phyloP scores from a whole-genome alignment of 2,888 invertebrate species.

The Phaonia tiefii region DNA sequence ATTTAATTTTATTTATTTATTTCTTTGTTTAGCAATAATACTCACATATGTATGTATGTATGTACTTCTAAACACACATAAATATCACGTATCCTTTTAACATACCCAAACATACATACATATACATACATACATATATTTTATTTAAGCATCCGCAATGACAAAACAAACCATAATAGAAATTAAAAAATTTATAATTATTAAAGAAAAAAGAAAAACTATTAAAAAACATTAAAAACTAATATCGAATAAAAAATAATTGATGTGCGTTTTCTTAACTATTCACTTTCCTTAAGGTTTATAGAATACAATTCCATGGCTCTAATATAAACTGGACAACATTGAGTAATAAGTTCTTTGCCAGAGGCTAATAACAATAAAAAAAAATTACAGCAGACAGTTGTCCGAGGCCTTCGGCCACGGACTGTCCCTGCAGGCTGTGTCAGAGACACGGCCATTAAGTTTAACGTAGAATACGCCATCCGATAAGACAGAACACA shows the following conservation, averaged over 20 bases:
- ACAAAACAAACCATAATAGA: slow-evolving; percentile 5
- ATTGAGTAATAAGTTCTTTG: slow-evolving; percentile 45
- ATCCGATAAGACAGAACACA: too few relatives aligned
- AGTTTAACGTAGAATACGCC: too few relatives aligned
- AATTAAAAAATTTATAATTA: slow-evolving; percentile 37
- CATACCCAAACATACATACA: slow-evolving; percentile 10
- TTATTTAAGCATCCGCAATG: slow-evolving; percentile 24
- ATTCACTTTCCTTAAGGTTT: too few relatives aligned
- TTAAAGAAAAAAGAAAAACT: slow-evolving; percentile 28
- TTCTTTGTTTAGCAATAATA: slow-evolving; percentile 58
- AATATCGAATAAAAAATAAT: neutral
- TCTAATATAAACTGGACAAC: too few relatives aligned
- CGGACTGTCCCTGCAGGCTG: too few relatives aligned
- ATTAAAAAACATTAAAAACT: slow-evolving; percentile 19
- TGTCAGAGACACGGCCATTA: too few relatives aligned
- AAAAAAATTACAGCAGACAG: slow-evolving; percentile 12
- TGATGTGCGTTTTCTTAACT: neutral
- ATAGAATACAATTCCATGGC: too few relatives aligned
- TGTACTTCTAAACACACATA: too few relatives aligned
- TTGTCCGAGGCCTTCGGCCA: too few relatives aligned
- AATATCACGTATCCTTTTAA: slow-evolving; percentile 27
- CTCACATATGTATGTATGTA: neutral
- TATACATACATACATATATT: neutral
- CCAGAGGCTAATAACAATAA: slow-evolving; percentile 55
- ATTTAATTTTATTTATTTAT: slow-evolving; percentile 47